phyloP scores from a whole-genome alignment of 1,140 invertebrate genomes.

The Zophobas morio region DNA sequence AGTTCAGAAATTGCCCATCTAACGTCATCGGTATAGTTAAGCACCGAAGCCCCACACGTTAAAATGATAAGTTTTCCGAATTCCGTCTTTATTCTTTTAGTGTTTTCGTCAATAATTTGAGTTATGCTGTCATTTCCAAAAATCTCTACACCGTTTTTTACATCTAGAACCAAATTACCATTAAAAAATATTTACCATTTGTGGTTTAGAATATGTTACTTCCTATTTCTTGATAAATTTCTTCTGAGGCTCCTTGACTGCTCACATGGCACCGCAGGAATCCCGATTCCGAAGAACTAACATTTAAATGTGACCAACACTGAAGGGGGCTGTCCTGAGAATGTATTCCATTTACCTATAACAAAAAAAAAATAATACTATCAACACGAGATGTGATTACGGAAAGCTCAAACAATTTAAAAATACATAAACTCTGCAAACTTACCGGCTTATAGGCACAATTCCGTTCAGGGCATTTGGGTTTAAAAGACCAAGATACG shows the following conservation, averaged over 20 bases:
- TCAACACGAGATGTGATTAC: too few relatives aligned
- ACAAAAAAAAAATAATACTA: too few relatives aligned
- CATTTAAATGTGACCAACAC: too few relatives aligned
- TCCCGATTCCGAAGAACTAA: too few relatives aligned
- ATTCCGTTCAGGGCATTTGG: too few relatives aligned
- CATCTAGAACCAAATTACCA: slow-evolving; percentile 5
- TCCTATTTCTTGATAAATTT: too few relatives aligned
- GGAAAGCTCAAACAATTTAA: too few relatives aligned
- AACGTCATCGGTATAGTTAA: slow-evolving; percentile 5
- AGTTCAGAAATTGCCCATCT: neutral
- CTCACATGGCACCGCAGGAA: too few relatives aligned
- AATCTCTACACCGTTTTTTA: slow-evolving; percentile 22
- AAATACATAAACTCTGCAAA: neutral
- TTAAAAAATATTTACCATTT: neutral
- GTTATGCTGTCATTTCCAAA: neutral
- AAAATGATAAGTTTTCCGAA: neutral
- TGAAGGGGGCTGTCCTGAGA: too few relatives aligned
- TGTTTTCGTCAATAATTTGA: neutral
- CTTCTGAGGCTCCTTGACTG: too few relatives aligned
- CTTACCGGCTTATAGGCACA: neutral
- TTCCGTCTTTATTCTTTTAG: neutral
- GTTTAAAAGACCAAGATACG: neutral
- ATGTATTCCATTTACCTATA: too few relatives aligned
- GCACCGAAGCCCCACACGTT: slow-evolving; percentile 9
- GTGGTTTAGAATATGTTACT: too few relatives aligned